Evolutionary conservation across 2,888 invertebrate genomes (phyloP), one percentile per base, ranked within the genome.

Genomic region (Ophion obscuratus): DNA sequence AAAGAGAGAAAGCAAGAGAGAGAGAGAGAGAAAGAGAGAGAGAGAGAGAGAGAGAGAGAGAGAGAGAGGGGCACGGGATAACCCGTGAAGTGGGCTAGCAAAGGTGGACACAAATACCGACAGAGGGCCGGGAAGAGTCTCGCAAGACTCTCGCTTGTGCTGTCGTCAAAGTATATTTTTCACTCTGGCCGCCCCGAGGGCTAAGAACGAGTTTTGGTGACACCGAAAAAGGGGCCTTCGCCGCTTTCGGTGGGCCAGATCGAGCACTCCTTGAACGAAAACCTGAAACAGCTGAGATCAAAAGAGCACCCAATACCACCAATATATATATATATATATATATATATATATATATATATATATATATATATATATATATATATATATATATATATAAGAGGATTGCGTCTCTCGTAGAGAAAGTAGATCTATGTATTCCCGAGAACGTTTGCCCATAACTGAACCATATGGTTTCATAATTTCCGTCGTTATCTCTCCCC

Each of bases 181-280:
- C 64, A 66, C 44, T 77, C 61, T 68, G 71, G 75, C 47, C 73
- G 74, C 64, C 77, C 81, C 66, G 75, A 70, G 88, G 86, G 85
- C 88, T 87, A 71, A 86, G 91, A 93, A 93, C 93, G 91, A 92
- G 93, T 94, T 94, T 87, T 92, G 92, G 93, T 92, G 93, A 93
- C 93, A 93, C 91, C 91, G 90, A 88, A 90, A 89, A 90, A 88
- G 89, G 88, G 89, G 89, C 88, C 91, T 88, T 86, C 82, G 88
- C 89, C 89, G 88, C 91, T 90, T 90, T 90, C 88, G 86, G 89
- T 85, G 84, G 84, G 62, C 82, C 62, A 67, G 83, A 73, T 74
- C 73, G 76, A 76, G 66, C 20, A 17, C 36, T 79, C 78, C 78
- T 81, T 70, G 73, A 85, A 85, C 64, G 80, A 68, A 76, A 83